Conservation (phyloP, 2,797 vertebrate genomes). For the Neosilurus hyrtlii region DNA sequence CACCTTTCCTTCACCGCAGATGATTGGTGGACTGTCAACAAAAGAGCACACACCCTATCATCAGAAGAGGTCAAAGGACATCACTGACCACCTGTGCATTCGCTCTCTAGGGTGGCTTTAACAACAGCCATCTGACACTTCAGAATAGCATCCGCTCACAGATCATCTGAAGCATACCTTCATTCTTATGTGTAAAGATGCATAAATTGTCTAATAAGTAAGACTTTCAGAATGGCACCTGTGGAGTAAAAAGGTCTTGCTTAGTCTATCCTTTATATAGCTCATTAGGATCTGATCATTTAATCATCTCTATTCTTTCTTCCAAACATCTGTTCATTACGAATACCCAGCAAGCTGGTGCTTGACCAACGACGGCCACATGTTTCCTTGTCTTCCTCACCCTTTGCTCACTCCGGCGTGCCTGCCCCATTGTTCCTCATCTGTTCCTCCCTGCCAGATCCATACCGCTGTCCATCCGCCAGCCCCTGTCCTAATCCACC, state of each 20-base stretch:
- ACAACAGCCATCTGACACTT: slow-evolving; percentile 8
- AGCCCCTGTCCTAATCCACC: slow-evolving; percentile 49
- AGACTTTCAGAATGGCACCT: background rate
- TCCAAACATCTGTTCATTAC: slow-evolving; percentile 77
- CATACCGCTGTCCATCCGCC: slow-evolving; percentile 72
- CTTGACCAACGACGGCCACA: slow-evolving; percentile 71
- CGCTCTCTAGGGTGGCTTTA: slow-evolving; percentile 36
- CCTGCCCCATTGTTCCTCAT: slow-evolving; percentile 77
- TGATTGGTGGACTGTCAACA: slow-evolving; percentile 26
- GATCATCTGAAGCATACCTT: slow-evolving; percentile 21
- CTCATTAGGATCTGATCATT: slow-evolving; percentile 69
- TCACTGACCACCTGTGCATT: slow-evolving; percentile 51
- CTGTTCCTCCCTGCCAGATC: slow-evolving; percentile 71
- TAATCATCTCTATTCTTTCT: slow-evolving; percentile 62
- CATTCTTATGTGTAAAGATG: background rate
- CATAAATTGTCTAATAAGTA: background rate
- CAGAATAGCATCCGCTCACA: background rate
- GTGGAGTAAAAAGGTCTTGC: slow-evolving; percentile 42
- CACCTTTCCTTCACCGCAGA: slow-evolving; percentile 26
- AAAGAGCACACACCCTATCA: slow-evolving; percentile 38
- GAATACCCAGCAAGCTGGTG: slow-evolving; percentile 73
- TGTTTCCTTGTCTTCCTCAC: slow-evolving; percentile 80
- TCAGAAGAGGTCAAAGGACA: slow-evolving; percentile 48
- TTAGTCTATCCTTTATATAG: slow-evolving; percentile 41
- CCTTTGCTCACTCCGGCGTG: slow-evolving; percentile 63